Evolutionary conservation across 37 sponge, comb jelly and placozoan genomes (phyloP).

Genomic region (Chondrosia reniformis): DNA sequence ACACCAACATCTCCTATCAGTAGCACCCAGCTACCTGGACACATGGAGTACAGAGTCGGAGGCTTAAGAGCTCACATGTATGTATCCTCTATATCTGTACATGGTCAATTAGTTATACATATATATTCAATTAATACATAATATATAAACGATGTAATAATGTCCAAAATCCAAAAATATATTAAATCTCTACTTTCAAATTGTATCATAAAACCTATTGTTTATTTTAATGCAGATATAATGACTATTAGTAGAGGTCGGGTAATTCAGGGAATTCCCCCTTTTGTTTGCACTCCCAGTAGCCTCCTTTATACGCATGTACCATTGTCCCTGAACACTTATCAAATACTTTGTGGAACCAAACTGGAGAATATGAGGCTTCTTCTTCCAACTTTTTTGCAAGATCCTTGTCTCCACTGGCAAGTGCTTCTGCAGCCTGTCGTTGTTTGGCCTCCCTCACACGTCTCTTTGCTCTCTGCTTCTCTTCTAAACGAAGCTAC

Average conservation of each 20-base stretch:
- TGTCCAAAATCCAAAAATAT: too few species aligned
- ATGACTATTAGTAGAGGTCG: conserved; percentile 30
- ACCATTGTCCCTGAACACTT: conserved; percentile 59
- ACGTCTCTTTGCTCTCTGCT: conserved; percentile 87
- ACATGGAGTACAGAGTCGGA: too few species aligned
- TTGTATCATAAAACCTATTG: background rate
- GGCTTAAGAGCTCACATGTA: too few species aligned
- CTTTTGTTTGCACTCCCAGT: conserved; percentile 85
- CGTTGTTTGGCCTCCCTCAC: conserved; percentile 70
- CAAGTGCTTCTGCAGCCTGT: conserved; percentile 66
- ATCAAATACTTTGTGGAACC: conserved; percentile 87
- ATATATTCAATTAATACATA: too few species aligned
- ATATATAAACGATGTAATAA: too few species aligned
- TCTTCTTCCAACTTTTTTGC: conserved; percentile 59
- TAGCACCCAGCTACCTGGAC: too few species aligned
- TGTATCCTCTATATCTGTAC: too few species aligned
- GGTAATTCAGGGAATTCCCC: conserved; percentile 27
- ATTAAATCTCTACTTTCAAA: too few species aligned
- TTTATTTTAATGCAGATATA: background rate
- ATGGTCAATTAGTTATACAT: too few species aligned
- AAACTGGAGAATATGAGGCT: conserved; percentile 56
- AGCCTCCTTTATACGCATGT: conserved; percentile 86
- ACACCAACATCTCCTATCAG: too few species aligned
- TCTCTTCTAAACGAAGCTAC: conserved; percentile 82
- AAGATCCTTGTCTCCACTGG: conserved; percentile 61